A percentile compares a stretch with the other conserved stretches of the same genome.
Conservation (phyloP, 2,797 vertebrate genomes). For the Spinus pinus region DNA sequence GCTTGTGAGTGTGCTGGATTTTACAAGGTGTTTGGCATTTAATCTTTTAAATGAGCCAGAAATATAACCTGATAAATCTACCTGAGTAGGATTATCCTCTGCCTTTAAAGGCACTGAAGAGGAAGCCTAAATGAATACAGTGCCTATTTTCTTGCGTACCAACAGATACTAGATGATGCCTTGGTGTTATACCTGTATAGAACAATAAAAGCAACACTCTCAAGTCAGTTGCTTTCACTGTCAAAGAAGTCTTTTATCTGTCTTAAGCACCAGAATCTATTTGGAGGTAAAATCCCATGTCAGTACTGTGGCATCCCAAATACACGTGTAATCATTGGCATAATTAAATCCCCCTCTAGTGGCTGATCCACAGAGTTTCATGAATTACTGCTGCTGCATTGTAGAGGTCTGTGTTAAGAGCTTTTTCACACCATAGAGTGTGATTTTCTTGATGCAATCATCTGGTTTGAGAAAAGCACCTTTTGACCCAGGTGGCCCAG, state of each 20-base stretch:
- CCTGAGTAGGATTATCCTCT: neutral
- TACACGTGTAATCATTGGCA: neutral
- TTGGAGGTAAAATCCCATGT: neutral
- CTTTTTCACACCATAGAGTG: neutral
- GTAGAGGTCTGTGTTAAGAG: neutral
- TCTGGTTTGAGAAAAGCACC: neutral
- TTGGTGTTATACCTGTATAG: neutral
- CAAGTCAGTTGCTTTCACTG: neutral
- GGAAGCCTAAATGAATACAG: neutral
- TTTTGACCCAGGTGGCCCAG: neutral
- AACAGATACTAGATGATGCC: neutral
- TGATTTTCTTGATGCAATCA: neutral
- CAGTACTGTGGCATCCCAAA: neutral
- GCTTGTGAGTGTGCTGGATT: neutral
- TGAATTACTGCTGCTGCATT: fast-evolving
- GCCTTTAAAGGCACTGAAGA: neutral
- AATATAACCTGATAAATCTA: neutral
- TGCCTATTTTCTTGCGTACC: neutral
- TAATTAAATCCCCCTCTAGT: constrained; percentile 59
- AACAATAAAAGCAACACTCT: neutral
- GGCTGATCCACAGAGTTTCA: neutral
- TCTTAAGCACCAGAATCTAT: neutral
- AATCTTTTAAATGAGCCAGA: neutral
- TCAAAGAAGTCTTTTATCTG: neutral
- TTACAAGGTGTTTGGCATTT: neutral